Conservation (phyloP, 2,888 invertebrate genomes). For the Elmis aenea region DNA sequence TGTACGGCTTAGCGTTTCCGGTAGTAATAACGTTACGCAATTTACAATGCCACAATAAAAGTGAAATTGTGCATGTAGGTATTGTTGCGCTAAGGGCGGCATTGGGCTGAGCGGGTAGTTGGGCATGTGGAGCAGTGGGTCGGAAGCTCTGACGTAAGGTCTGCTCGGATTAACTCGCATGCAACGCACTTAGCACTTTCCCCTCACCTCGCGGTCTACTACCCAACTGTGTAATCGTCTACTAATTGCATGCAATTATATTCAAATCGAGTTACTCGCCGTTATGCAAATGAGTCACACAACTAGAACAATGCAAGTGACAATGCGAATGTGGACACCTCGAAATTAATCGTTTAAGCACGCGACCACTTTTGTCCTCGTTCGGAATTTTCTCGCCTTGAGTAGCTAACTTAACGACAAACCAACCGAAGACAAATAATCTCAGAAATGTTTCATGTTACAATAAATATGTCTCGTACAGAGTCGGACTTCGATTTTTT, state of each 20-base stretch:
- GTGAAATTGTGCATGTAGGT: slow-evolving; percentile 38
- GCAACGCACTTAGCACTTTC: slow-evolving; percentile 42
- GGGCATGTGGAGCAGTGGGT: slow-evolving; percentile 43
- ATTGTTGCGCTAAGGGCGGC: slow-evolving; percentile 33
- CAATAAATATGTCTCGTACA: too few relatives aligned
- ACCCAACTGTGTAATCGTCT: slow-evolving; percentile 45
- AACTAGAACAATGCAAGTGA: slow-evolving; percentile 23
- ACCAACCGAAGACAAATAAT: too few relatives aligned
- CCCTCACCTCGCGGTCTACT: slow-evolving; percentile 36
- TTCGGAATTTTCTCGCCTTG: too few relatives aligned
- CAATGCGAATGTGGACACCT: slow-evolving; percentile 17
- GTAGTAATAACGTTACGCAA: slow-evolving; percentile 14
- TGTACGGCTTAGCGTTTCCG: slow-evolving; percentile 16
- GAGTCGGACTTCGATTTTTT: too few relatives aligned
- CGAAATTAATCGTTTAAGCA: slow-evolving; percentile 15
- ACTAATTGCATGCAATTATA: slow-evolving; percentile 46
- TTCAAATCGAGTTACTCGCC: slow-evolving; percentile 39
- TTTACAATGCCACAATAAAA: slow-evolving; percentile 35
- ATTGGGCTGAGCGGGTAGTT: slow-evolving; percentile 36
- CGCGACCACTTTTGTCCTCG: slow-evolving; percentile 14
- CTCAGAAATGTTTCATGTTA: too few relatives aligned
- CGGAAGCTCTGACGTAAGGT: slow-evolving; percentile 39
- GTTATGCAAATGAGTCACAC: slow-evolving; percentile 40
- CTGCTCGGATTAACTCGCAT: slow-evolving; percentile 33
- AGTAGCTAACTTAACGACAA: too few relatives aligned